Evolutionary conservation across 1,140 invertebrate species (phyloP), one percentile per base, ranked within the genome.

Genomic region (Panagrolaimus sp.): DNA sequence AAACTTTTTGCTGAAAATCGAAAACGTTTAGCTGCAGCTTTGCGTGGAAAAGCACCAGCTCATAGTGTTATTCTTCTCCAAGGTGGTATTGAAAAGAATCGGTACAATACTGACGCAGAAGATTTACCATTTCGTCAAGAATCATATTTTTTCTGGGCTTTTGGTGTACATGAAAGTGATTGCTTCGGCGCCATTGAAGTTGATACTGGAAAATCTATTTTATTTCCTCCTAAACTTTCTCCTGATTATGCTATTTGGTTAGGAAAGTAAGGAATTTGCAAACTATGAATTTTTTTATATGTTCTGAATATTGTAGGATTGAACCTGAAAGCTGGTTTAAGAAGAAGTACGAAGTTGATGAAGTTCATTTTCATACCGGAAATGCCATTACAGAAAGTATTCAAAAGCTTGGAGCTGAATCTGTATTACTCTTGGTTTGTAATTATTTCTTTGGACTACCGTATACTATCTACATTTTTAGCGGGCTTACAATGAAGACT

Each of bases 121-220:
- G 80, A 82, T 63, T 70, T 83, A 10, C 74, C 80, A 8, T 83
- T 82, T 64, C 65, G 80, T 43, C 79, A 81, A 71, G 80, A 82
- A 69, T 82, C 80, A 1, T 82, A 82, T 65, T 82, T 82, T 65
- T 82, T 83, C 77, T 82, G 80, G 80, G 69, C 80, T 4, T 82
- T 82, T 67, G 80, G 80, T 43, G 80, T 83, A 17, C 82, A 83
- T 45, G 80, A 82, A 68, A 70, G 65, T 38, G 80, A 76, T 52
- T 78, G 71, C 26, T 83, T 65, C 44, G 80, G 71, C 43, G 69
- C 68, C 4, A 76, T 82, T 66, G 79, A 82, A 45, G 63, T 82
- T 14, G 68, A 69, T 43, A 73, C 64, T 43, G 81, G 82, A 43
- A 73, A 75, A 52, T 67, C 75, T 4, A 45, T 72, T 26, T 69